Base-by-base conservation (phyloP, 2,888 invertebrate genomes). In the Aphidius colemani region DNA sequence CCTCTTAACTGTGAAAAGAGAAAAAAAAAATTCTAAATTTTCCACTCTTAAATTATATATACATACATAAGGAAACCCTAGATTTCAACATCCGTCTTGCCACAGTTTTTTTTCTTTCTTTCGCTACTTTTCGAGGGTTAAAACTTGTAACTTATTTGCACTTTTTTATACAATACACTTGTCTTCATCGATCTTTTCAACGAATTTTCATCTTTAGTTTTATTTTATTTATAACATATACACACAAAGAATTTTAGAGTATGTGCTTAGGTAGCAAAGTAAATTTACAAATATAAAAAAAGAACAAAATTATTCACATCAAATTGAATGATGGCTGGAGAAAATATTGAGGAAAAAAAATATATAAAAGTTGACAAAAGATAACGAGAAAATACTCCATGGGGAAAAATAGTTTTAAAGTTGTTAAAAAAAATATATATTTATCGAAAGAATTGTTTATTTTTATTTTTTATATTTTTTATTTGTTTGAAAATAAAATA, bases 401-500 rank as follows among this genome's bases (percentile, higher is more conserved):
- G 61, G 66, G 69, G 68, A 66, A 68, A 67, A 70, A 68, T 67
- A 70, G 68, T 70, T 70, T 57, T 69, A 55, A 70, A 70, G 68
- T 70, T 68, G 69, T 70, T 70, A 43, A 18, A 48, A 30, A 48
- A 50, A 1, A 18, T 2, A 18, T 18, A 18, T 18, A 13, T 13
- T 2, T 18, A 18, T 18, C 18, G 13, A 18, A 3, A 13, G 11
- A 6, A 50, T 50, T 50, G 13, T 50, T 50, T 50, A 50, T 13
- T 50, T 50, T 7, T 9, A 30, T 50, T 50, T 50, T 7, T 50
- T 50, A 18, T 13, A 18, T 50, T 50, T 50, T 8, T 50, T 50
- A n/a, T 8, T 18, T 30, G 30, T 30, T 30, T 44, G 43, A 59
- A 51, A 51, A 51, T 59, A 59, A 53, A 60, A 60, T 44, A 53